Percentiles rank a stretch among this genome's conserved stretches.
phyloP scores from a whole-genome alignment of 2,113 vertebrate genomes.

The Rhodinocichla rosea region DNA sequence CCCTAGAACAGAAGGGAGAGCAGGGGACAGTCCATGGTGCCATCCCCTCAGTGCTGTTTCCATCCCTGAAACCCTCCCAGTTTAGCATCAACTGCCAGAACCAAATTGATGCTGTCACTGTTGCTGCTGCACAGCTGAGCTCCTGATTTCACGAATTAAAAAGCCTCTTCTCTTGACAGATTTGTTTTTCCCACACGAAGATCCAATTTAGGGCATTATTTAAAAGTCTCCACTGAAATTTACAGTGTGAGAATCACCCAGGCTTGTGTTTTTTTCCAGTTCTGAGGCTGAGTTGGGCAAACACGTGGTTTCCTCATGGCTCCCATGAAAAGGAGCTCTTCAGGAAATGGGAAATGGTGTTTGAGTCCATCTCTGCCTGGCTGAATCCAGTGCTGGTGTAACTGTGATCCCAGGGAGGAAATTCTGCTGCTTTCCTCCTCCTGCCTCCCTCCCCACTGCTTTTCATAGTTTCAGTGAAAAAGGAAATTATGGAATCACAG shows the following conservation, averaged over 20 bases:
- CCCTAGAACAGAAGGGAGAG: not conserved
- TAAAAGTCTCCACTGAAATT: not conserved
- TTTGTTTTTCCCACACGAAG: slow-evolving; percentile 24
- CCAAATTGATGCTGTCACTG: not conserved
- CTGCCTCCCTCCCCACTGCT: not conserved
- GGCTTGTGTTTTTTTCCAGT: not conserved
- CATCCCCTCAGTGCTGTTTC: not conserved
- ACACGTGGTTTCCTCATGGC: not conserved
- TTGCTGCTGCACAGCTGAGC: not conserved
- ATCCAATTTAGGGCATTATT: slow-evolving; percentile 1
- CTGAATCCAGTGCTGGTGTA: not conserved
- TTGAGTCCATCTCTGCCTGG: not conserved
- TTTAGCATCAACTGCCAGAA: not conserved
- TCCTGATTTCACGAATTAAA: slow-evolving; percentile 21
- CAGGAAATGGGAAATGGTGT: not conserved
- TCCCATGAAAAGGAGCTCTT: not conserved
- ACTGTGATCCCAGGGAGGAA: not conserved
- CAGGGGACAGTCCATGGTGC: not conserved
- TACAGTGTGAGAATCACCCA: not conserved
- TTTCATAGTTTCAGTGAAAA: not conserved
- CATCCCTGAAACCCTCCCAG: not conserved
- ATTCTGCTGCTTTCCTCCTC: not conserved
- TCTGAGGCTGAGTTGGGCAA: not conserved
- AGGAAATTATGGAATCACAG: not conserved
- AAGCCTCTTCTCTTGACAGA: not conserved